Base-by-base conservation (phyloP, 2,113 vertebrate genomes). In the Equus przewalskii region DNA sequence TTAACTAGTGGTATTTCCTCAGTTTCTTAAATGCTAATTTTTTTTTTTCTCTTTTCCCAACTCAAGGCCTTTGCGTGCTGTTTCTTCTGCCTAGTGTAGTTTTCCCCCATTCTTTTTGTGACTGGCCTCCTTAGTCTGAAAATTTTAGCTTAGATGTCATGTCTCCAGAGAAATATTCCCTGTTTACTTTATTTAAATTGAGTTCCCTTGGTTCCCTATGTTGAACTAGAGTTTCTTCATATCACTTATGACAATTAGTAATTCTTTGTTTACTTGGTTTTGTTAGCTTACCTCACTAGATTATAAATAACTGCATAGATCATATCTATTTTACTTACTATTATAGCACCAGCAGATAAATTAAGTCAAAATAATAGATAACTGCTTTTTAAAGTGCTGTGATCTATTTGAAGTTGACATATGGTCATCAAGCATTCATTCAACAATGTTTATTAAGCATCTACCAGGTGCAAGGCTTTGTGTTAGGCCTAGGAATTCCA, bases 301-400 rank as follows among this genome's bases (percentile, higher is more conserved):
- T 91, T 76, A 62, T 82, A 87, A 76, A 54, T 82, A 79, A 64
- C 16, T 78, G 41, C 5, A 62, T 44, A 49, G 44, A 60, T 30
- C 26, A 28, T 67, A 41, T 70, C 9, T 88, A 6, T 94, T 69
- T 87, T 75, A 76, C 26, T 65, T 91, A 46, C 30, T 65, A 7
- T 46, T 65, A 33, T 30, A 41, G 76, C 18, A 10, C 14, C 18
- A 72, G 33, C 18, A 92, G 60, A 70, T 70, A 78, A 83, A 64
- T n/a, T 91, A 91, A 69, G 28, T 83, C 54, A 78, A 78, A 92
- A 69, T 70, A 54, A 62, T 88, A 94, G 41, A 56, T 72, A 86
- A 73, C 41, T 81, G 19, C 33, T 76, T 60, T 82, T 76, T 62
- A 88, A 96, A 69, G 15, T 62, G 0, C 7, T 41, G 30, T 85